Evolutionary conservation across 2,113 vertebrate species (phyloP).

Genomic region (Upupa epops): DNA sequence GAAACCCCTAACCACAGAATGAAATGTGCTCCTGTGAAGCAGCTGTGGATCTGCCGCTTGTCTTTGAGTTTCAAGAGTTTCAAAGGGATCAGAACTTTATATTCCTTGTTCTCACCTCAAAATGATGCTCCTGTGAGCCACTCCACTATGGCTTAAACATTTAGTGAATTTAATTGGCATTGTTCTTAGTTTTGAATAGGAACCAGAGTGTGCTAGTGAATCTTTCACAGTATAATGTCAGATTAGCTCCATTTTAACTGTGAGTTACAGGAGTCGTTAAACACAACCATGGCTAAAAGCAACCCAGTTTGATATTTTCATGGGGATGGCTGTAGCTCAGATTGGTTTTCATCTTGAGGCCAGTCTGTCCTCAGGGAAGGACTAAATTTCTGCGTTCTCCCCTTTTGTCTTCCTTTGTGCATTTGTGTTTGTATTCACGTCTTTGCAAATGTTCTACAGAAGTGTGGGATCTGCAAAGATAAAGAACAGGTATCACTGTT

Average conservation of each 20-base stretch:
- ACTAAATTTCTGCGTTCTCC: not conserved
- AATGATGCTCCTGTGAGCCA: not conserved
- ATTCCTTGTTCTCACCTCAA: not conserved
- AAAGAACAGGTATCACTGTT: conserved; percentile 26
- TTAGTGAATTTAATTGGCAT: not conserved
- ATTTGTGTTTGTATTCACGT: not conserved
- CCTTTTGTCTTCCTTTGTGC: not conserved
- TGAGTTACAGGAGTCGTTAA: not conserved
- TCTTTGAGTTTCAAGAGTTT: not conserved
- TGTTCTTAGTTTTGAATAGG: not conserved
- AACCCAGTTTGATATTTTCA: not conserved
- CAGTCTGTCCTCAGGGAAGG: not conserved
- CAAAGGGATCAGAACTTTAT: not conserved
- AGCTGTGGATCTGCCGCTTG: not conserved
- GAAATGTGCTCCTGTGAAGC: not conserved
- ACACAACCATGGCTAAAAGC: not conserved
- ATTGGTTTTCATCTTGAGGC: not conserved
- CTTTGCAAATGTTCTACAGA: not conserved
- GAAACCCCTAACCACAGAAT: not conserved
- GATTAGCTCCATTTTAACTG: not conserved
- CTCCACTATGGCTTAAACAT: not conserved
- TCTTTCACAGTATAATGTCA: not conserved
- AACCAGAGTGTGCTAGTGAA: not conserved
- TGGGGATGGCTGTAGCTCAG: not conserved
- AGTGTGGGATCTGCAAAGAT: conserved; percentile 7